These are phyloP conservation scores for Corythoichthys haematopterus DNA, from an alignment of 2,113 vertebrate species.

Conservation along the genomic window DNA sequence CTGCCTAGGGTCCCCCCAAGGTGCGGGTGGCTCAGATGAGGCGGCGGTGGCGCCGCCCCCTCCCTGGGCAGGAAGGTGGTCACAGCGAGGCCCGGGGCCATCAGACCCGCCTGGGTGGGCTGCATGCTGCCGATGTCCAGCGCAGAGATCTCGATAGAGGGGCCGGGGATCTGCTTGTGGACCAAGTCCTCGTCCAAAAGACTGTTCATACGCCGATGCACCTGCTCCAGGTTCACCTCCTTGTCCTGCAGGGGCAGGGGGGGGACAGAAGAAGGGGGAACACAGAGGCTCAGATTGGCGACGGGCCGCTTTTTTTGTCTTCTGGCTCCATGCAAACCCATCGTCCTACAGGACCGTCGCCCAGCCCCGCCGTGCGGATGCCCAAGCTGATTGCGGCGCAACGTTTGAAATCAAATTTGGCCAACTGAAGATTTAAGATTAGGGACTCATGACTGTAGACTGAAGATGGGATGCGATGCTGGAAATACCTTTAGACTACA, in stretches of 20 bases:
- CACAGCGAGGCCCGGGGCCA: slow-evolving; percentile 84
- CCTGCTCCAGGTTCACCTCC: slow-evolving; percentile 97
- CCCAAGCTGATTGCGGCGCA: no score
- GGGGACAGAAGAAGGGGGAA: slow-evolving; percentile 36
- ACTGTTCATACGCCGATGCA: slow-evolving; percentile 95
- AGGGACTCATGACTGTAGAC: background rate
- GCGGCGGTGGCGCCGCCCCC: slow-evolving; percentile 47
- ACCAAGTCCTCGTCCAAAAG: slow-evolving; percentile 96
- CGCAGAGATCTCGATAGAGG: slow-evolving; percentile 95
- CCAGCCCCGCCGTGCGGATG: background rate
- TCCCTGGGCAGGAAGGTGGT: slow-evolving; percentile 94
- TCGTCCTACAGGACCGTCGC: background rate
- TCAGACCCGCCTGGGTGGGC: slow-evolving; percentile 72
- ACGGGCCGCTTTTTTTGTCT: slow-evolving; percentile 38
- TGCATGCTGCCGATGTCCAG: slow-evolving; percentile 91
- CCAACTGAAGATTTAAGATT: slow-evolving; percentile 26
- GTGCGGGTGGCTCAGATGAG: slow-evolving; percentile 59
- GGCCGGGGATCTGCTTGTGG: slow-evolving; percentile 94
- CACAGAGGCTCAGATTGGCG: slow-evolving; percentile 73
- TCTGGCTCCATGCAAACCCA: slow-evolving; percentile 50
- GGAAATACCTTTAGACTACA: slow-evolving; percentile 11
- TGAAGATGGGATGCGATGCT: slow-evolving; percentile 29
- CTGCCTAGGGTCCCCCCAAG: slow-evolving; percentile 88
- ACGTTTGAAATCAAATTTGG: slow-evolving; percentile 75
- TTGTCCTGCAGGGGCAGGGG: slow-evolving; percentile 80